Evolutionary conservation across 2,113 vertebrate species (phyloP).

Genomic region (Mohoua ochrocephala): DNA sequence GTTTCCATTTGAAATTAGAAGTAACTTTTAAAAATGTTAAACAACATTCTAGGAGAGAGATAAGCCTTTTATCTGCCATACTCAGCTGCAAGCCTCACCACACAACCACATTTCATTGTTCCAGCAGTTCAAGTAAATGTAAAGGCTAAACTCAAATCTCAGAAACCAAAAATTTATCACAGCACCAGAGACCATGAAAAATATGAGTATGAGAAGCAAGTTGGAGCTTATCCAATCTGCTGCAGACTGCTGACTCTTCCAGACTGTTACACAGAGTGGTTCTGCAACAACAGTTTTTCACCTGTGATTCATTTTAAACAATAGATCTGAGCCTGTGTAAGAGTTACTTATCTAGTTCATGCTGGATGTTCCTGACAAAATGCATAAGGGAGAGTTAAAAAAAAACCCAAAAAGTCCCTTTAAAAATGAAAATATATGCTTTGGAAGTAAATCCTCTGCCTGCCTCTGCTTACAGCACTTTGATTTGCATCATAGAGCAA

Average conservation of each 20-base stretch:
- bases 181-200: background rate
- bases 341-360: background rate
- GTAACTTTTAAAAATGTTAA: background rate
- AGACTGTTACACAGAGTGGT: background rate
- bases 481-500: background rate
- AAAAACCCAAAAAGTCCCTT: background rate
- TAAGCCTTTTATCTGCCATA: conserved; percentile 15
- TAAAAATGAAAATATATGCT: background rate
- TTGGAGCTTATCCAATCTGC: background rate
- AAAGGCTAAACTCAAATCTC: conserved; percentile 33
- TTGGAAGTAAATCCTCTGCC: background rate
- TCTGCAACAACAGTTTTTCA: conserved; percentile 14
- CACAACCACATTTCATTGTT: conserved; percentile 1
- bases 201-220: background rate
- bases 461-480: background rate
- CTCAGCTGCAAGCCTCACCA: background rate
- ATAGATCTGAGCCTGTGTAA: background rate
- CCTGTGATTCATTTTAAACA: background rate
- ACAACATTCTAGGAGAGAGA: background rate
- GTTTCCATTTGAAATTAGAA: background rate
- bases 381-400: background rate
- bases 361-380: background rate
- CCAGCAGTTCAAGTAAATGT: conserved; percentile 2
- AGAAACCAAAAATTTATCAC: conserved; percentile 18
- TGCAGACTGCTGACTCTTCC: background rate